Conservation (phyloP, 1,140 invertebrate genomes). For the Oncopeltus fasciatus region DNA sequence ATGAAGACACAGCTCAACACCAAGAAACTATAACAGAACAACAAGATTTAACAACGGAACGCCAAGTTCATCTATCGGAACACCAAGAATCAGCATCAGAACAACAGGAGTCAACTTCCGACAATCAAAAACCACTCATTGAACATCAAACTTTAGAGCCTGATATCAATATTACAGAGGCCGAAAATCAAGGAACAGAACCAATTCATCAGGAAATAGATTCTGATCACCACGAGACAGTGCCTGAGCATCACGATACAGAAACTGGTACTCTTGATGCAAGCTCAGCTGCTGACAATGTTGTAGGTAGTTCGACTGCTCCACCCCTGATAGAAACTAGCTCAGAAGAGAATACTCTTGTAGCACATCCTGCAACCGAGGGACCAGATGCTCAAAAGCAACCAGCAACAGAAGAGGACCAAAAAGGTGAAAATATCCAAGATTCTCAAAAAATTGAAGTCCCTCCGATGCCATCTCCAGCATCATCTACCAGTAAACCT, state of each 20-base stretch:
- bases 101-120: background rate
- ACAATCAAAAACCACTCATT: background rate
- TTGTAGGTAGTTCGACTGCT: background rate
- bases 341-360: too few species aligned
- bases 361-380: too few species aligned
- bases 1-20: background rate
- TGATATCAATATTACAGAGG: background rate
- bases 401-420: too few species aligned
- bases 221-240: background rate
- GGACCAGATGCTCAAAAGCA: too few species aligned
- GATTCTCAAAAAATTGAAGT: background rate
- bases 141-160: constrained; percentile 5
- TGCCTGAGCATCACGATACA: background rate
- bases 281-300: too few species aligned
- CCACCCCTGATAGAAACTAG: background rate
- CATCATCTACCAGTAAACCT: background rate
- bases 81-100: background rate
- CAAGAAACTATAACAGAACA: background rate
- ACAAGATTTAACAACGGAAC: background rate
- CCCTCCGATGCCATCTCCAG: background rate
- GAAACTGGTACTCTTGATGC: too few species aligned
- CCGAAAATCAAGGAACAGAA: background rate
- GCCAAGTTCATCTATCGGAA: background rate
- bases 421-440: too few species aligned
- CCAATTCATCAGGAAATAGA: background rate